Conservation (phyloP, 2,113 vertebrate genomes). For the Argyrosomus japonicus region DNA sequence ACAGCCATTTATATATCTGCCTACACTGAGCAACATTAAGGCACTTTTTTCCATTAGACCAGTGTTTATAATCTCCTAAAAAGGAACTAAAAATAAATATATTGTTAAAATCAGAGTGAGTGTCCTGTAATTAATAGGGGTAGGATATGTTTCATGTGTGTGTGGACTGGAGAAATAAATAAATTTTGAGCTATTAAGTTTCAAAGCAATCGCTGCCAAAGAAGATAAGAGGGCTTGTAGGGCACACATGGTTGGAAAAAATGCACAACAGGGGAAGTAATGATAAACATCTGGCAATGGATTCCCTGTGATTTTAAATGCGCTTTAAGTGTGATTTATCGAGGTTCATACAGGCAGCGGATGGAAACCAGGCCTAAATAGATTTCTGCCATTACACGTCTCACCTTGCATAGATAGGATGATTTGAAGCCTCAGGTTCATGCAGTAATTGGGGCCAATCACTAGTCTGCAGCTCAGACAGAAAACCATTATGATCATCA, state of each 20-base stretch:
- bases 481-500: conserved; percentile 80
- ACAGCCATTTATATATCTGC: not conserved
- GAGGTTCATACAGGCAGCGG: conserved; percentile 43
- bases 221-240: conserved; percentile 13
- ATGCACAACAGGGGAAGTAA: conserved; percentile 46
- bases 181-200: conserved; percentile 23
- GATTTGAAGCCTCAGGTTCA: conserved; percentile 79
- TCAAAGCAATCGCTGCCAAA: conserved; percentile 35
- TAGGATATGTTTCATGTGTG: not conserved
- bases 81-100: not conserved
- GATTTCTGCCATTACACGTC: conserved; percentile 76
- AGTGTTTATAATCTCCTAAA: not conserved
- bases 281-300: conserved; percentile 60
- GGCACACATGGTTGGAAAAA: conserved; percentile 30
- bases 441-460: conserved; percentile 81
- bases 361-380: conserved; percentile 68
- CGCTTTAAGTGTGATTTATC: conserved; percentile 71
- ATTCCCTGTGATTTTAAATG: conserved; percentile 65
- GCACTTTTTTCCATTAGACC: not conserved
- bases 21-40: conserved; percentile 6
- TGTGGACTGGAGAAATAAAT: conserved; percentile 16
- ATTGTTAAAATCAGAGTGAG: conserved; percentile 13
- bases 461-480: conserved; percentile 73
- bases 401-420: conserved; percentile 78
- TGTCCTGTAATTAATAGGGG: conserved; percentile 27